Conservation (phyloP, 2,888 invertebrate genomes). For the Drosophila nr. perissopoda region DNA sequence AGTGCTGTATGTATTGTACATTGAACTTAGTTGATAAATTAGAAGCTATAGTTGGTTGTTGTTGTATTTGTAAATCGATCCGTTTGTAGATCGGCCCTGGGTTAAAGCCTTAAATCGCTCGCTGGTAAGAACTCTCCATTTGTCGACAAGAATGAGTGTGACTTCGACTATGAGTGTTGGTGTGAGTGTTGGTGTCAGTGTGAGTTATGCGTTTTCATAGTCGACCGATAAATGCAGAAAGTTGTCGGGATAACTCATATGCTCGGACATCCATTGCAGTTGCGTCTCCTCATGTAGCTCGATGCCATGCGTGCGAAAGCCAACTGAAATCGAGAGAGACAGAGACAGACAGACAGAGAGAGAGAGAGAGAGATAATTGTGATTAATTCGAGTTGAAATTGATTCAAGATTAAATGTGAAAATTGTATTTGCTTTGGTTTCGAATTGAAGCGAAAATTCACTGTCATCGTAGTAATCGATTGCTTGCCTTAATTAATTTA, state of each 20-base stretch:
- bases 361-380: not conserved
- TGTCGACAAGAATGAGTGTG: not conserved
- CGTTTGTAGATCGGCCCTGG: slow-evolving; percentile 39
- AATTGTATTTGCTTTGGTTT: not conserved
- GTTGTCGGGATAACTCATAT: slow-evolving; percentile 99
- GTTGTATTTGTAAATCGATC: slow-evolving; percentile 44
- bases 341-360: not conserved
- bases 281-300: slow-evolving; percentile 94
- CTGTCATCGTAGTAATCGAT: not conserved
- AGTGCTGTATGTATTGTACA: slow-evolving; percentile 38
- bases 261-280: slow-evolving; percentile 98
- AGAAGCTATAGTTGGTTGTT: slow-evolving; percentile 21
- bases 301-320: slow-evolving; percentile 95
- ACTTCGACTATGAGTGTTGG: not conserved
- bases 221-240: slow-evolving; percentile 94
- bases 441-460: not conserved
- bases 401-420: not conserved
- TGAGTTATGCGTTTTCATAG: slow-evolving; percentile 72
- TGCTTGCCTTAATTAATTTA: not conserved
- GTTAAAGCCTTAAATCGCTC: slow-evolving; percentile 19
- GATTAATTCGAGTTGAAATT: not conserved
- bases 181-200: not conserved
- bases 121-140: slow-evolving; percentile 5
- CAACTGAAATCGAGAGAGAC: slow-evolving; percentile 87
- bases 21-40: slow-evolving; percentile 44